phyloP scores from a whole-genome alignment of 2,797 vertebrate genomes.

The Anguilla pacifica region DNA sequence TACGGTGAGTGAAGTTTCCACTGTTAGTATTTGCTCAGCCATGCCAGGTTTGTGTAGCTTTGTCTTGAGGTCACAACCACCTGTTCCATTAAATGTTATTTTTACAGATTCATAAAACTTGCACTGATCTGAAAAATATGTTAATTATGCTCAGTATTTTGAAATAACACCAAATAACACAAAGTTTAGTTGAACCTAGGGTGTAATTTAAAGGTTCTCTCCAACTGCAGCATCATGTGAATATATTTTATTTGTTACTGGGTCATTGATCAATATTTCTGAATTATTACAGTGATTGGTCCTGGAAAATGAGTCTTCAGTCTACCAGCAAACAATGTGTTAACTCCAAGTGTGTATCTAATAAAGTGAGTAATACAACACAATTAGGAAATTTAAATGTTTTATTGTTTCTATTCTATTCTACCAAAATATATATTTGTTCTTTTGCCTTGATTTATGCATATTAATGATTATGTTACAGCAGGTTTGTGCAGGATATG shows the following conservation, averaged over 20 bases:
- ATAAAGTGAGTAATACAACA: neutral
- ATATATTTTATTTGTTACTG: neutral
- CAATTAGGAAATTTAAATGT: neutral
- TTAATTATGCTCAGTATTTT: neutral
- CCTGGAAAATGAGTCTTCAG: neutral
- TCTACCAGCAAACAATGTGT: neutral
- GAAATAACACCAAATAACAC: neutral
- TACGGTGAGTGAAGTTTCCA: neutral
- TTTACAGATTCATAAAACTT: neutral
- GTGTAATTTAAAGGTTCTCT: neutral
- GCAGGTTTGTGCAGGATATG: conserved; percentile 47
- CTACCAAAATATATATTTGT: neutral
- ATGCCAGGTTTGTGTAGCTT: neutral
- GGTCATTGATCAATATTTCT: neutral
- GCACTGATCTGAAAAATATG: neutral
- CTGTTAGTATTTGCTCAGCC: neutral
- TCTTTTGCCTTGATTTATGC: neutral
- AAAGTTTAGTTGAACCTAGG: neutral
- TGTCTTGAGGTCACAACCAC: neutral
- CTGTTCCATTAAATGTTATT: neutral
- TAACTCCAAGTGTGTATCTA: neutral
- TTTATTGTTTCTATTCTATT: neutral
- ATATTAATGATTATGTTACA: conserved; percentile 50
- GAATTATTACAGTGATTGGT: neutral
- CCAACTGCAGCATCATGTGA: neutral